Evolutionary conservation across 2,113 vertebrate species (phyloP), one percentile per base, ranked within the genome.

Genomic region (Glareola pratincola): DNA sequence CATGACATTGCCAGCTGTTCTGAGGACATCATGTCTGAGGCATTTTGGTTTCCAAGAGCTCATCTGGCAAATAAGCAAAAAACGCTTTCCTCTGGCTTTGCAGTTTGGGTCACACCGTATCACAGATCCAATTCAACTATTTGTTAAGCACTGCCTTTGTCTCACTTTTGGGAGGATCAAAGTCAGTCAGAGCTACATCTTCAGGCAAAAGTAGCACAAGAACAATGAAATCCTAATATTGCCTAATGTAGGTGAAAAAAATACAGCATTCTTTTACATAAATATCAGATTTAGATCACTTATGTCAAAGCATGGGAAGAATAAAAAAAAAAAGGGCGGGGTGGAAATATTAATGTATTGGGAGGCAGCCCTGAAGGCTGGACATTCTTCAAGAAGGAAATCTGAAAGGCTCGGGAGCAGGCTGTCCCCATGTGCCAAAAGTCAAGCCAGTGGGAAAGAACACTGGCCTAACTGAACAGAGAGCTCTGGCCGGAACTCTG

Each of bases 371-470:
- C 62, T 21, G 10, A 68, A 62, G 32, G 23, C 16, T 50, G 8
- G 30, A 57, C 24, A 39, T n/a, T 59, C 62, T 60, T 60, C 36
- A 69, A 34, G 21, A 82, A 82, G 8, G 14, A 60, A 50, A n/a
- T 39, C 8, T 64, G 34, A 18, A 47, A 39, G 4, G 3, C 0
- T 2, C 23, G 39, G 41, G 23, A 57, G 24, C 7, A 50, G 45
- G 16, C 12, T 4, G 4, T 19, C 32, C 18, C 11, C 4, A 17
- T 16, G 9, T 16, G 20, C n/a, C 4, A 3, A 47, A 64, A 72
- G 22, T 62, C 4, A 1, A n/a, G n/a, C 24, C 1, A 3, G 4
- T 1, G 1, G 12, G 14, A 20, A 56, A 56, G 22, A 50, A 2
- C 2, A 53, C 19, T 3, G 1, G 15, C 15, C 20, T 41, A 16